Percentiles rank a stretch among this genome's conserved stretches.
Conservation (phyloP, 2,888 invertebrate genomes). For the Aleiodes testaceus region DNA sequence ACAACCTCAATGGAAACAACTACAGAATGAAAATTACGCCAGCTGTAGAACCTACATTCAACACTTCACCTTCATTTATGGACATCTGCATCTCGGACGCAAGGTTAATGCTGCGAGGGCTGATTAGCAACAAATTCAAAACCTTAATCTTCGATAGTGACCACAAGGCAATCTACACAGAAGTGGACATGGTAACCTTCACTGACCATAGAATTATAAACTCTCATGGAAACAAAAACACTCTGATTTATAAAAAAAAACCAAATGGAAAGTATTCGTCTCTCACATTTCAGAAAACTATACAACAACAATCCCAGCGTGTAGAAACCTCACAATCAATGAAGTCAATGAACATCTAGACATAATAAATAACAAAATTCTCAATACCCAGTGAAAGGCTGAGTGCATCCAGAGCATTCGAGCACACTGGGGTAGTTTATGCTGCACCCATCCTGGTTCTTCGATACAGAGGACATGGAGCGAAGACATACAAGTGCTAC, state of each 20-base stretch:
- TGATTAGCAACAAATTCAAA: background rate
- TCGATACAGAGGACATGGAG: too few species aligned
- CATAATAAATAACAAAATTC: too few species aligned
- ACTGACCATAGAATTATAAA: background rate
- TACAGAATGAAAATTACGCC: constrained; percentile 24
- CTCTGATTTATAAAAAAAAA: too few species aligned
- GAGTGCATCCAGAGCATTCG: too few species aligned
- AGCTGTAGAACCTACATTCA: constrained; percentile 26
- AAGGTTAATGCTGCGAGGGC: constrained; percentile 16
- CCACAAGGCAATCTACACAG: constrained; percentile 29
- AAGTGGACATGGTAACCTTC: constrained; percentile 18
- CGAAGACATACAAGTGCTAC: too few species aligned
- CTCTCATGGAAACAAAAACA: too few species aligned
- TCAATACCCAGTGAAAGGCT: too few species aligned
- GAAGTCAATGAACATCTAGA: too few species aligned
- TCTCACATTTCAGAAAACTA: background rate
- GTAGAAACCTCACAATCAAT: background rate
- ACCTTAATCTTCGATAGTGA: constrained; percentile 41
- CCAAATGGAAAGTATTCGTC: too few species aligned
- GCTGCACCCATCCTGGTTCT: too few species aligned
- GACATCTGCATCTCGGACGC: constrained; percentile 37
- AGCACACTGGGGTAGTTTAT: too few species aligned
- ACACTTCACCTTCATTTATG: constrained; percentile 27
- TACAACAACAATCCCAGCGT: constrained; percentile 14
- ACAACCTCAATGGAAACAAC: background rate